Conservation (phyloP, 2,888 invertebrate species). For the Microctonus hyperodae region DNA sequence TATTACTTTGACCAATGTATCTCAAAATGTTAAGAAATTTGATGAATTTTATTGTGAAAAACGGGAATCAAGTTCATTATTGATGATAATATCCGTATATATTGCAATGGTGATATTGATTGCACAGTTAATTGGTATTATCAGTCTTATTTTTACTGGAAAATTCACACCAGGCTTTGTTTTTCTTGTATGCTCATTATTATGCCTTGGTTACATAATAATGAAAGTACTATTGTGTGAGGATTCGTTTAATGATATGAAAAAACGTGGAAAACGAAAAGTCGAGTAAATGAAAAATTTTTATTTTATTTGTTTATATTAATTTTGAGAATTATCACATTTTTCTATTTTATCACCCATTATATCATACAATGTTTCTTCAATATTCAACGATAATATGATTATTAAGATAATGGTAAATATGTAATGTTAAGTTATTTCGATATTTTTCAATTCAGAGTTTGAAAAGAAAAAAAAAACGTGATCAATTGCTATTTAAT, state of each 20-base stretch:
- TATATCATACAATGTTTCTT: background rate
- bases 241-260: conserved; percentile 36
- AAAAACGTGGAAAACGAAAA: conserved; percentile 50
- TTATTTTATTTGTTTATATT: conserved; percentile 16
- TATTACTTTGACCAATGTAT: background rate
- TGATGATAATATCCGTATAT: conserved; percentile 51
- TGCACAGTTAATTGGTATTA: conserved; percentile 50
- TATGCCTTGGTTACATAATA: conserved; percentile 55
- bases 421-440: background rate
- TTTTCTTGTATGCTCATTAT: conserved; percentile 53
- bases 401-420: conserved; percentile 7
- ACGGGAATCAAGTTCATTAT: conserved; percentile 44
- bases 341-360: background rate
- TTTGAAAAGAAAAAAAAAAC: background rate
- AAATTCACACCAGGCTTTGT: conserved; percentile 59
- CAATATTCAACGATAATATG: conserved; percentile 31
- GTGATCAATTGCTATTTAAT: background rate
- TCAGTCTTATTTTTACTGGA: conserved; percentile 49
- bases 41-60: conserved; percentile 40
- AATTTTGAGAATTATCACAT: background rate
- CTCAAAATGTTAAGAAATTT: conserved; percentile 30
- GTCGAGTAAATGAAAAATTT: conserved; percentile 41
- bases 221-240: conserved; percentile 53
- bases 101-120: conserved; percentile 51
- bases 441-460: too few species aligned